phyloP scores from a whole-genome alignment of 2,888 invertebrate genomes.

The Petrophora chlorosata region DNA sequence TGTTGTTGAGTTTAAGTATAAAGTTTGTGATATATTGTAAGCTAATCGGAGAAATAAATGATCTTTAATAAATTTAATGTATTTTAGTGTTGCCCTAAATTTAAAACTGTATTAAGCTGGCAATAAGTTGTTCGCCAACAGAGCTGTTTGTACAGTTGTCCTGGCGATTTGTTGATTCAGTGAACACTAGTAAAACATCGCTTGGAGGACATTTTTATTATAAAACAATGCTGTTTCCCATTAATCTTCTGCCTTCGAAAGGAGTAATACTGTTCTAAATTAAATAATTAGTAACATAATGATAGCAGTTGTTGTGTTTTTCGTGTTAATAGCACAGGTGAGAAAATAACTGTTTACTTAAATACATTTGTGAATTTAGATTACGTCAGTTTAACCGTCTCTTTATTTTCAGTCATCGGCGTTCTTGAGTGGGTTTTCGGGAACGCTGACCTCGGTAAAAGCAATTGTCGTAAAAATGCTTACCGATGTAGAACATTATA shows the following conservation, averaged over 20 bases:
- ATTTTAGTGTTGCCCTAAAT: constrained; percentile 1
- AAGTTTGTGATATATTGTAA: constrained; percentile 70
- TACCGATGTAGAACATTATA: constrained; percentile 62
- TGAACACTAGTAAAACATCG: no score
- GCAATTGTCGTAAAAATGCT: constrained; percentile 62
- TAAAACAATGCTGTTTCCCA: no score
- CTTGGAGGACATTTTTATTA: no score
- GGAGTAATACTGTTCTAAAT: constrained; percentile 1
- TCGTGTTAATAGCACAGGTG: constrained; percentile 49
- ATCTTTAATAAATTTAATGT: constrained; percentile 39
- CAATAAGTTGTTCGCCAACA: no score
- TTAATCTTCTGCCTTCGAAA: constrained; percentile 30
- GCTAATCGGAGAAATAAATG: constrained; percentile 58
- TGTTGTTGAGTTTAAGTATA: constrained; percentile 45
- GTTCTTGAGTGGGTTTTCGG: constrained; percentile 57
- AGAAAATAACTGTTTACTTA: constrained; percentile 29
- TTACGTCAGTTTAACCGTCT: no score
- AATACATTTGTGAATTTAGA: no score
- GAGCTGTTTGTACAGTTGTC: constrained; percentile 56
- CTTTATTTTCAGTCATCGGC: constrained; percentile 61
- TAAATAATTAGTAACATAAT: constrained; percentile 25
- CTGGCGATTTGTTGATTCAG: constrained; percentile 46
- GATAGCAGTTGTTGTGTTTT: constrained; percentile 41
- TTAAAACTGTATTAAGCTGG: not conserved
- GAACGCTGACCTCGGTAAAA: constrained; percentile 56